A percentile compares a stretch with the other conserved stretches of the same genome.
These are phyloP conservation scores for Smittia aterrima DNA, from an alignment of 2,888 invertebrate genomes.

Conservation along the genomic window DNA sequence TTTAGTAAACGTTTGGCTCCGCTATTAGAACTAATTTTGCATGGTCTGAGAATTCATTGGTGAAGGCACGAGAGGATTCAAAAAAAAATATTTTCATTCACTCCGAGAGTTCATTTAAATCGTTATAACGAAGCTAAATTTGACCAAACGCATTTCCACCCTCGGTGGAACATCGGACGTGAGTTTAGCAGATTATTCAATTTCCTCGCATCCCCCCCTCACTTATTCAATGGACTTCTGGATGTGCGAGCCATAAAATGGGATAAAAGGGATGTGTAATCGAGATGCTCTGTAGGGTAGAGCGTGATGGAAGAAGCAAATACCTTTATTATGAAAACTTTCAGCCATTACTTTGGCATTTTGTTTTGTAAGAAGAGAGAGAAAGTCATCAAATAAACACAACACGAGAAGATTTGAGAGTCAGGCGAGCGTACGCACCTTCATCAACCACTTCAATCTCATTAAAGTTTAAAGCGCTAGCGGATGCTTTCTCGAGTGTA, in stretches of 20 bases:
- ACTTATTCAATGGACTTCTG: constrained; percentile 18
- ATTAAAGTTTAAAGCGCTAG: constrained; percentile 32
- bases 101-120: too few species aligned
- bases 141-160: too few species aligned
- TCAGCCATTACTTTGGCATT: background rate
- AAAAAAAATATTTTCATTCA: too few species aligned
- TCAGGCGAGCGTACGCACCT: constrained; percentile 10
- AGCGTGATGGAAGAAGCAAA: background rate
- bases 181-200: constrained; percentile 20
- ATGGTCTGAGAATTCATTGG: background rate
- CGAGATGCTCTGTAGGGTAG: background rate
- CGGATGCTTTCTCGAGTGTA: background rate
- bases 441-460: constrained; percentile 31
- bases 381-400: constrained; percentile 27
- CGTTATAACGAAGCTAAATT: too few species aligned
- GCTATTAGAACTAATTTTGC: background rate
- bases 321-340: constrained; percentile 28
- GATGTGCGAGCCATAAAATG: too few species aligned
- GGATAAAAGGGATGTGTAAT: background rate
- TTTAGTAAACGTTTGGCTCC: background rate
- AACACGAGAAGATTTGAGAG: background rate
- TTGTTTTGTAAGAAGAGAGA: background rate
- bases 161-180: background rate
- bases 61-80: too few species aligned
- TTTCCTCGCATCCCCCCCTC: constrained; percentile 22